These are phyloP conservation scores for Myzus persicae DNA, from an alignment of 1,140 invertebrate genomes.

Conservation along the genomic window DNA sequence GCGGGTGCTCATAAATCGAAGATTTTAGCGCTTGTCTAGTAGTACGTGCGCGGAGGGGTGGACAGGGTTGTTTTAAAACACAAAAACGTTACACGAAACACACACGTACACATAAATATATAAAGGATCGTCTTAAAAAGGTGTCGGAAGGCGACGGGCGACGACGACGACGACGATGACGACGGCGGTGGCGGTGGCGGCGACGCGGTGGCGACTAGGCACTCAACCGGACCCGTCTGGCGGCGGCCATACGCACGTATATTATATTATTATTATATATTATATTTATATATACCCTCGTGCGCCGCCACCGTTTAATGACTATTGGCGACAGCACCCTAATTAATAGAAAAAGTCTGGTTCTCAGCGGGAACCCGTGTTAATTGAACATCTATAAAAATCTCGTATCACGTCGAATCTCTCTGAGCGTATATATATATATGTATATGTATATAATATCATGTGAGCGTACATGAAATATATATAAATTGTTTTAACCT, in stretches of 20 bases:
- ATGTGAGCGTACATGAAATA: background rate
- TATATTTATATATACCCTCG: slow-evolving; percentile 35
- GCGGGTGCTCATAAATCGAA: slow-evolving; percentile 11
- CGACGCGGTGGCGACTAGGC: slow-evolving; percentile 31
- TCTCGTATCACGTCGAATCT: slow-evolving; percentile 40
- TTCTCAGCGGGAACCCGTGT: slow-evolving; percentile 49
- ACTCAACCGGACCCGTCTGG: slow-evolving; percentile 43
- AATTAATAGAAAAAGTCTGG: slow-evolving; percentile 59
- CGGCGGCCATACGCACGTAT: slow-evolving; percentile 24
- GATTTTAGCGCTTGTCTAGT: slow-evolving; percentile 55
- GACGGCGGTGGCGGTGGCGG: background rate
- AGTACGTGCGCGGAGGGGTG: background rate
- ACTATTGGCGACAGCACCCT: slow-evolving; percentile 58
- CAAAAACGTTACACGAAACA: background rate
- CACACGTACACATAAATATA: background rate
- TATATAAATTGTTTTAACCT: background rate
- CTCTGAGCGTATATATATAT: background rate
- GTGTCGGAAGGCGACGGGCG: slow-evolving; percentile 48
- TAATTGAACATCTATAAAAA: slow-evolving; percentile 58
- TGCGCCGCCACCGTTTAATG: slow-evolving; percentile 57
- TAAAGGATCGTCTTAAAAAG: slow-evolving; percentile 32
- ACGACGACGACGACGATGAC: background rate
- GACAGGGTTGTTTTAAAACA: slow-evolving; percentile 15
- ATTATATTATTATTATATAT: background rate
- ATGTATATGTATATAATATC: background rate